Evolutionary conservation across 2,113 vertebrate species (phyloP).

Genomic region (Protobothrops mucrosquamatus): DNA sequence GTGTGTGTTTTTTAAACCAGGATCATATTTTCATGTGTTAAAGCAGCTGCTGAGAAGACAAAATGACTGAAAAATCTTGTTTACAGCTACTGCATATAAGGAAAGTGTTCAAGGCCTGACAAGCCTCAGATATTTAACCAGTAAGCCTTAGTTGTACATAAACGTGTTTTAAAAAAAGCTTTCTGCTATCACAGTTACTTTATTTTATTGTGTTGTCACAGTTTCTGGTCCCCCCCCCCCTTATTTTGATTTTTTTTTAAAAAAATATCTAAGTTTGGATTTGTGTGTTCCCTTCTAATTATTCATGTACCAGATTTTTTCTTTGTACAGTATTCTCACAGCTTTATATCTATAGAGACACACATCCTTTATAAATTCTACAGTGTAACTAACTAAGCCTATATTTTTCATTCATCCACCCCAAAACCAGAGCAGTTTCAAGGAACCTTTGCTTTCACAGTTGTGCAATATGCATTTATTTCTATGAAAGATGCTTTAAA

Average conservation of each 20-base stretch:
- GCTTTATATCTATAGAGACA: slow-evolving; percentile 70
- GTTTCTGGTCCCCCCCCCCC: slow-evolving; percentile 50
- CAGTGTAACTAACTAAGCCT: slow-evolving; percentile 63
- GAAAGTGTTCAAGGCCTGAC: slow-evolving; percentile 85
- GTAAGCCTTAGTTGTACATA: slow-evolving; percentile 99
- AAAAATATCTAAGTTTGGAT: slow-evolving; percentile 67
- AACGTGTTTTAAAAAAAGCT: slow-evolving; percentile 82
- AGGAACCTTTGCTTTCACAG: slow-evolving; percentile 91
- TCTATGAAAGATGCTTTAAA: slow-evolving; percentile 86
- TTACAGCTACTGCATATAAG: slow-evolving; percentile 86
- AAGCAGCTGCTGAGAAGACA: slow-evolving; percentile 83
- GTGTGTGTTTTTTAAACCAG: slow-evolving; percentile 71
- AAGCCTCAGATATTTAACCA: slow-evolving; percentile 96
- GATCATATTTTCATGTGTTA: slow-evolving; percentile 79
- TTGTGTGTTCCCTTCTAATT: slow-evolving; percentile 75
- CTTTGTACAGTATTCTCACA: slow-evolving; percentile 73
- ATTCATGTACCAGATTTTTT: slow-evolving; percentile 73
- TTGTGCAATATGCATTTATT: slow-evolving; percentile 98
- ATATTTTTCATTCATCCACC: slow-evolving; percentile 65
- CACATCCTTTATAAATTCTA: slow-evolving; percentile 61
- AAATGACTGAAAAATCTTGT: slow-evolving; percentile 86
- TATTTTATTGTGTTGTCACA: slow-evolving; percentile 90
- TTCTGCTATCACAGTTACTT: slow-evolving; percentile 88
- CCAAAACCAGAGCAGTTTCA: slow-evolving; percentile 80
- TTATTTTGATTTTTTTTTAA: slow-evolving; percentile 67